These are phyloP conservation scores for Laupala kohalensis DNA, from an alignment of 1,140 invertebrate genomes.

Conservation along the genomic window DNA sequence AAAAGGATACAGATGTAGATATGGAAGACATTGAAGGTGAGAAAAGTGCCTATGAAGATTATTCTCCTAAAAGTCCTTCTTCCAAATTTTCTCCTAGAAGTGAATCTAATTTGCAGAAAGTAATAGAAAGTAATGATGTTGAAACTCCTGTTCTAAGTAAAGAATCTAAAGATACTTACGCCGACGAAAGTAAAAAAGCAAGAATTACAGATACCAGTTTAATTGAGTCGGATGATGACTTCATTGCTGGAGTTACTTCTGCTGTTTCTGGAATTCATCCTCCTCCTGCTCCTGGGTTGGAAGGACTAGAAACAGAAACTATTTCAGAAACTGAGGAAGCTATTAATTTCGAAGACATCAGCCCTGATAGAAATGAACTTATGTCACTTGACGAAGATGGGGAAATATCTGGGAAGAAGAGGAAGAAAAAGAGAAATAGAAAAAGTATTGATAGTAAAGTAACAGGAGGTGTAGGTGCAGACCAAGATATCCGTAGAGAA, in stretches of 20 bases:
- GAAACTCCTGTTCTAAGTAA: too few relatives aligned
- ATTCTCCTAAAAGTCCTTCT: too few relatives aligned
- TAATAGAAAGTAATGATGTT: too few relatives aligned
- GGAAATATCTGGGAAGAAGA: conserved; percentile 17
- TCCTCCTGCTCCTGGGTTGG: conserved; percentile 28
- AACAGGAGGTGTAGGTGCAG: not conserved
- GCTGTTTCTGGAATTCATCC: conserved; percentile 17
- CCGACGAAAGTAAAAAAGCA: too few relatives aligned
- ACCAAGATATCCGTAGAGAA: not conserved
- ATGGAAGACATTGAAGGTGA: too few relatives aligned
- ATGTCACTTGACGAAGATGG: conserved; percentile 16
- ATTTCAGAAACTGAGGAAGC: conserved; percentile 43
- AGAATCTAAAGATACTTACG: too few relatives aligned
- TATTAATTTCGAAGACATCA: conserved; percentile 13
- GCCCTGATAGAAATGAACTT: conserved; percentile 2
- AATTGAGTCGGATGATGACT: conserved; percentile 20
- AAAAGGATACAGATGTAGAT: too few relatives aligned
- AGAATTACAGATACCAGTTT: too few relatives aligned
- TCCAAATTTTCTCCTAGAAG: too few relatives aligned
- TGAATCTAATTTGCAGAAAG: too few relatives aligned
- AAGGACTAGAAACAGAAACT: conserved; percentile 52
- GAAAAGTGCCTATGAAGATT: too few relatives aligned
- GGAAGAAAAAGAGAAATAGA: conserved; percentile 17
- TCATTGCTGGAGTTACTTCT: conserved; percentile 17
- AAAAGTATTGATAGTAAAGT: conserved; percentile 9